Evolutionary conservation across 2,888 invertebrate genomes (phyloP).

Genomic region (Eristalis tenax): DNA sequence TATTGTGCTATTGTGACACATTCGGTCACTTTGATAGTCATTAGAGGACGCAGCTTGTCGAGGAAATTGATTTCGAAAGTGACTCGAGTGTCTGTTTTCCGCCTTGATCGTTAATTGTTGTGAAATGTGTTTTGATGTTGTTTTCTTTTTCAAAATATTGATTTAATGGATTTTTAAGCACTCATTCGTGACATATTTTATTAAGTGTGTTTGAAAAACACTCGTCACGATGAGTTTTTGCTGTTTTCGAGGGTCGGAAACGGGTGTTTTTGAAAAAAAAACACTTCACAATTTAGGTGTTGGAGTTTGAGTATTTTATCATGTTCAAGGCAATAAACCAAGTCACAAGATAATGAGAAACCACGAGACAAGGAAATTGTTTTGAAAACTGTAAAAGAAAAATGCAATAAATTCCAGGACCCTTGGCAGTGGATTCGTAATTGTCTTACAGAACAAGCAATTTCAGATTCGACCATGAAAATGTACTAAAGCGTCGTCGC

Average conservation of each 20-base stretch:
- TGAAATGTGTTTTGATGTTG: background rate
- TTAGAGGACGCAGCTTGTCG: background rate
- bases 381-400: constrained; percentile 9
- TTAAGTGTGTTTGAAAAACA: background rate
- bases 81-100: background rate
- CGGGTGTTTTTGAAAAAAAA: background rate
- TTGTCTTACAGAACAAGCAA: background rate
- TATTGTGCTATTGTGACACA: constrained; percentile 1
- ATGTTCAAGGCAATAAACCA: background rate
- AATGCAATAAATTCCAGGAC: background rate
- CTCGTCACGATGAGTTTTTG: background rate
- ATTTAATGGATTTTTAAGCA: constrained; percentile 49
- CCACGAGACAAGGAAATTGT: background rate
- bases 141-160: constrained; percentile 4
- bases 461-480: background rate
- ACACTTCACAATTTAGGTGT: background rate
- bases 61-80: constrained; percentile 9
- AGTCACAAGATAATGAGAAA: background rate
- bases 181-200: background rate
- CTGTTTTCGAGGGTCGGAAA: background rate
- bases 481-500: background rate
- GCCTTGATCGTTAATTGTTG: constrained; percentile 2
- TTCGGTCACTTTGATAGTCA: constrained; percentile 17
- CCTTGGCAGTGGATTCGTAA: background rate
- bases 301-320: background rate